Conservation (phyloP, 2,888 invertebrate species). For the Harmothoe impar region DNA sequence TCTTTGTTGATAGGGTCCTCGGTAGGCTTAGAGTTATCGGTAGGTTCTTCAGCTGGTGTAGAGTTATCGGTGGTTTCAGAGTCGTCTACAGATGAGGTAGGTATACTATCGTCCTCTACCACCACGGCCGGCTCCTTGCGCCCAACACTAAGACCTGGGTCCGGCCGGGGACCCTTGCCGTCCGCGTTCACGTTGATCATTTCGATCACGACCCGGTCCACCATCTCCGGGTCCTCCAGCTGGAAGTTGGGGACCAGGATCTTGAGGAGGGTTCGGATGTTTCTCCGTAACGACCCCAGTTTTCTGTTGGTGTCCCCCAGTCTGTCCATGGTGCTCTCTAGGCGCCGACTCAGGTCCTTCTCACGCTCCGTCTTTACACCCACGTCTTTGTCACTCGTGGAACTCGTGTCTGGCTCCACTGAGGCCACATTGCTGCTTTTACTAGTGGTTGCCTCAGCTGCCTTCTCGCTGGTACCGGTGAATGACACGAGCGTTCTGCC, state of each 20-base stretch:
- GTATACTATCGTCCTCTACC: conserved; percentile 24
- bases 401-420: conserved; percentile 7
- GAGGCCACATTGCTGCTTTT: background rate
- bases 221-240: conserved; percentile 38
- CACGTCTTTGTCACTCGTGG: conserved; percentile 24
- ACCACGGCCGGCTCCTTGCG: background rate
- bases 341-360: background rate
- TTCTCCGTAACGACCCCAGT: background rate
- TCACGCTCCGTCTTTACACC: conserved; percentile 12
- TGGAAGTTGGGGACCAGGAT: conserved; percentile 59
- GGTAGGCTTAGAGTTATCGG: too few species aligned
- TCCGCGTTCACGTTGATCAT: conserved; percentile 61
- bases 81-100: conserved; percentile 31
- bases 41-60: background rate
- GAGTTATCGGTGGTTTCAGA: background rate
- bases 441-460: background rate
- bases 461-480: background rate
- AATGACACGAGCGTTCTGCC: background rate
- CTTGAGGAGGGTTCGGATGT: conserved; percentile 54
- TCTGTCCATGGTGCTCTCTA: background rate
- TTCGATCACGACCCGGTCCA: conserved; percentile 59
- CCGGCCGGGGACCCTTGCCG: too few species aligned
- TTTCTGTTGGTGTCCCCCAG: conserved; percentile 13
- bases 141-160: too few species aligned
- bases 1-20: too few species aligned